Conservation (phyloP, 2,113 vertebrate species). For the Cisticola juncidis region DNA sequence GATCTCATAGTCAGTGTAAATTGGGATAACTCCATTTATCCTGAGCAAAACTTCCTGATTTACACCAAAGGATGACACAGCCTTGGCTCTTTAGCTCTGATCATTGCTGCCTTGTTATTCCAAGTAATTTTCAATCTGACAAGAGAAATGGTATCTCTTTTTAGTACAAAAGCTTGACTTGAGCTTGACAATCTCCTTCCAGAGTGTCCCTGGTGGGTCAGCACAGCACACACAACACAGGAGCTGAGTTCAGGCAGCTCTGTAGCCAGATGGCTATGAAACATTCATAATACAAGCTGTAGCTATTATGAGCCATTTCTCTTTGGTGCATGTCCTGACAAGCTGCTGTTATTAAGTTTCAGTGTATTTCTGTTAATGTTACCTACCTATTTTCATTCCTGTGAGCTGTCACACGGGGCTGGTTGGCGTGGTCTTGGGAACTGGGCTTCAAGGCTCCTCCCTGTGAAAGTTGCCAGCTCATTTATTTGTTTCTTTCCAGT, state of each 20-base stretch:
- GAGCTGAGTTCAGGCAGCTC: not conserved
- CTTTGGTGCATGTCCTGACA: constrained; percentile 64
- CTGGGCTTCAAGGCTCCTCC: constrained; percentile 56
- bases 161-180: not conserved
- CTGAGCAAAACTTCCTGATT: not conserved
- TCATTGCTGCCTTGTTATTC: constrained; percentile 22
- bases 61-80: not conserved
- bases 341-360: constrained; percentile 70
- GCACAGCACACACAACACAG: not conserved
- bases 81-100: not conserved
- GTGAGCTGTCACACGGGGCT: constrained; percentile 49
- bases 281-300: constrained; percentile 58
- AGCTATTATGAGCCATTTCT: constrained; percentile 70
- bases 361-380: constrained; percentile 74
- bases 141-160: not conserved
- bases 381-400: constrained; percentile 73
- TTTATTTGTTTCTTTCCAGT: constrained; percentile 65
- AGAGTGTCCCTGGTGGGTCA: not conserved
- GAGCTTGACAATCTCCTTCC: not conserved
- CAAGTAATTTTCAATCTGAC: constrained; percentile 1
- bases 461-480: constrained; percentile 59
- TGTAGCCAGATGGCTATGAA: constrained; percentile 61
- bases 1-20: not conserved
- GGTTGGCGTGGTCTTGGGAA: constrained; percentile 61
- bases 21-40: not conserved